Base-by-base conservation (phyloP, 2,888 invertebrate genomes). In the Hemaris fuciformis region DNA sequence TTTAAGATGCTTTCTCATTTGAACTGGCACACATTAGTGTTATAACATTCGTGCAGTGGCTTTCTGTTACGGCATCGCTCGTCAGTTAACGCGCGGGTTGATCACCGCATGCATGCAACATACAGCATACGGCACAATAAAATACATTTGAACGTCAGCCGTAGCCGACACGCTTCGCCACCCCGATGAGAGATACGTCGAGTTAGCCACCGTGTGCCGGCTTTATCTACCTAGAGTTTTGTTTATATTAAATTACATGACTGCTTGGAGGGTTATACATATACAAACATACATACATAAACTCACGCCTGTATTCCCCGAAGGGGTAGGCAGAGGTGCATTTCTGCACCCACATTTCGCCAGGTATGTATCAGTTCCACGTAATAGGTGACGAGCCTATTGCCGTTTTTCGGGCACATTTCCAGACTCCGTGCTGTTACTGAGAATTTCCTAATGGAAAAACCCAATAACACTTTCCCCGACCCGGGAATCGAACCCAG, bases 161-260 rank as follows among this genome's bases (percentile, higher is more conserved):
- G 87, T 83, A 80, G 80, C 81, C 85, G 88, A 84, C 84, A 87
- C 84, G 89, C 80, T 88, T 80, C 79, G 87, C 83, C 82, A 85
- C 83, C 70, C 76, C 78, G 88, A 87, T 86, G 80, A 75, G 79
- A 84, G 88, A 86, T 88, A 83, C 79, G 77, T 74, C 67, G 70
- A 79, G 76, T 79, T 77, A 77, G 77, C 78, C 77, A 76, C 81
- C 75, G 80, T 77, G 76, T 79, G n/a, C 80, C 70, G 77, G 85
- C 87, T 86, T 88, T 88, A 86, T 88, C 81, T 85, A 79, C 82
- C 76, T 80, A 83, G 74, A 78, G 80, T n/a, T 38, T 38, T 38
- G 38, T 38, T 38, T 38, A 38, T 38, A 38, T 38, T 38, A 38
- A 38, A 38, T 38, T 13, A 38, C 38, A 2, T n/a, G 38, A n/a